Evolutionary conservation across 2,113 vertebrate genomes (phyloP).

Genomic region (Lepisosteus oculatus): DNA sequence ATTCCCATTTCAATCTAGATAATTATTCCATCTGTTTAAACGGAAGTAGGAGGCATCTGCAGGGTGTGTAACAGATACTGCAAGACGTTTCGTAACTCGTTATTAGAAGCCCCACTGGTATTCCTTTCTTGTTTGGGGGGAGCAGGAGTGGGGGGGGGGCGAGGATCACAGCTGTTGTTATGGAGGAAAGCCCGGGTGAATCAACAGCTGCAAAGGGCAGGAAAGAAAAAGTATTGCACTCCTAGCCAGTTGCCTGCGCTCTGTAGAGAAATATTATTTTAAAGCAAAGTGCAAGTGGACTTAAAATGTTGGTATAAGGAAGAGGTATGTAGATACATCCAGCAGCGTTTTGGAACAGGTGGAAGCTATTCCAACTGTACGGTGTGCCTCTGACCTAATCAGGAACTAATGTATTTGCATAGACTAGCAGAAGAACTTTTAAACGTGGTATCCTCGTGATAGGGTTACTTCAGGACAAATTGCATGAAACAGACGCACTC

Average conservation of each 20-base stretch:
- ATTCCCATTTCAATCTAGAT: constrained; percentile 17
- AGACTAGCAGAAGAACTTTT: too few species aligned
- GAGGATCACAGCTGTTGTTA: constrained; percentile 68
- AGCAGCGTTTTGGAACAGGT: constrained; percentile 12
- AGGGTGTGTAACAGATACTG: constrained; percentile 20
- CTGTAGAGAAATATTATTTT: constrained; percentile 32
- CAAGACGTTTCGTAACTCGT: constrained; percentile 1
- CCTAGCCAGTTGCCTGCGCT: constrained; percentile 55
- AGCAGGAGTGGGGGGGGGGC: constrained; percentile 25
- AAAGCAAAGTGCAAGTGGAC: constrained; percentile 19
- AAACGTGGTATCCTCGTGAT: too few species aligned
- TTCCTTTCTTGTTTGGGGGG: constrained; percentile 11
- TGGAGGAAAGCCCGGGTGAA: constrained; percentile 46
- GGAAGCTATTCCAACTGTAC: not conserved
- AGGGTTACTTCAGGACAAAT: too few species aligned
- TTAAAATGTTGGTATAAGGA: not conserved
- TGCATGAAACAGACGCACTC: too few species aligned
- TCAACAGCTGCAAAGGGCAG: constrained; percentile 55
- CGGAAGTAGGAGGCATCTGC: not conserved
- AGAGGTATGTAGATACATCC: not conserved
- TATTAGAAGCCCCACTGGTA: not conserved
- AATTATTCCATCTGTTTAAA: constrained; percentile 27
- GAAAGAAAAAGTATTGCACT: constrained; percentile 55
- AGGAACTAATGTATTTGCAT: not conserved
- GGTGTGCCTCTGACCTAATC: not conserved